Base-by-base conservation (phyloP, 2,888 invertebrate genomes). In the Danaus chrysippus region DNA sequence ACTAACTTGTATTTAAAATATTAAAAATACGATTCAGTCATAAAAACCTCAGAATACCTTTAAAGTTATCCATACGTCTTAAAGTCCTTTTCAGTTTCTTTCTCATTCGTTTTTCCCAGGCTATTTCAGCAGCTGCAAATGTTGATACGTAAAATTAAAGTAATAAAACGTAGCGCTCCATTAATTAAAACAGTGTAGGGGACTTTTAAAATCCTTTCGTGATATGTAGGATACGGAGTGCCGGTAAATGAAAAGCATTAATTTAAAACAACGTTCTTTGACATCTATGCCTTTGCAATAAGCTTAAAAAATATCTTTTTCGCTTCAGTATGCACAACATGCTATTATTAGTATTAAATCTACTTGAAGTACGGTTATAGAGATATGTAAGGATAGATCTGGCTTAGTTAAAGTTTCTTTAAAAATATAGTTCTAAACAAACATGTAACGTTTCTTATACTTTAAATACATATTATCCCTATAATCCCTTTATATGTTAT, bases 61-160 rank as follows among this genome's bases (percentile, higher is more conserved):
- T 87, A 60, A 88, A 91, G 66, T 91, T 88, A 1, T 81, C 66
- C 53, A 73, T 62, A 9, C 83, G 76, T 10, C 90, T 77, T 8
- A 88, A 61, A 1, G 79, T 77, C 57, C 77, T 81, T 68, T 87
- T 90, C 61, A 86, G 67, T 68, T 89, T 90, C 70, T 89, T 90
- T 52, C 87, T 76, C 85, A 88, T 87, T 69, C 89, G 73, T 46
- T 74, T 87, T 46, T 85, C 83, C 87, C 87, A 87, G 0, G 86
- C 86, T 8, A 81, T 73, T 70, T 82, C 84, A 67, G 87, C 87
- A 54, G 87, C 90, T 89, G 70, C 0, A 75, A 77, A 58, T 15
- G 62, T 63, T 52, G 59, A 13, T 6, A 46, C 12, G 42, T 44
- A 41, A 8, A 11, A 42, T 42, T n/a, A 55, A 34, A 42, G 15